Percentiles rank a stretch among this genome's conserved stretches.
phyloP scores from a whole-genome alignment of 2,797 vertebrate genomes.

The Clamator glandarius region DNA sequence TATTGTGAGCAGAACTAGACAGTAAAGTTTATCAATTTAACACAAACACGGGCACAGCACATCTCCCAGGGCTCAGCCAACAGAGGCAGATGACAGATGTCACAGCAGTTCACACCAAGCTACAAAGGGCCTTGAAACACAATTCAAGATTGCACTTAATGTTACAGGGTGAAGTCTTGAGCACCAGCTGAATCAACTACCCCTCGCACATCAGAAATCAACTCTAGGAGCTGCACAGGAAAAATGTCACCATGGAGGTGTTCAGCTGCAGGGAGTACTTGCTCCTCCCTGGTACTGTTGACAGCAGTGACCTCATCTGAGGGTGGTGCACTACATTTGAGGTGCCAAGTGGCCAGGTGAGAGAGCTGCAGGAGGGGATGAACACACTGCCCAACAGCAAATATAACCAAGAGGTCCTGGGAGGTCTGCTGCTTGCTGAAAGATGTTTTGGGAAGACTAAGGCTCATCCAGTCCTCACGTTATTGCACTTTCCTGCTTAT shows the following conservation, averaged over 20 bases:
- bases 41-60: neutral
- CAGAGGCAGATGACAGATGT: neutral
- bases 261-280: neutral
- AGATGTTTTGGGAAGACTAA: neutral
- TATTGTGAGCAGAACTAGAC: neutral
- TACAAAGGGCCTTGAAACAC: neutral
- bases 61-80: neutral
- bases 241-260: neutral
- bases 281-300: neutral
- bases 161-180: neutral
- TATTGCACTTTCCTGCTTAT: neutral
- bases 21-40: neutral
- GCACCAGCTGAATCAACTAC: neutral
- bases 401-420: neutral
- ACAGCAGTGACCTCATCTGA: accelerated
- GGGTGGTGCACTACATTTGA: neutral
- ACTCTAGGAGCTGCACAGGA: neutral
- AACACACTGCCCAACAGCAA: neutral
- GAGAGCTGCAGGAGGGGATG: neutral
- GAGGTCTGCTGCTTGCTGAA: neutral
- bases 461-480: neutral
- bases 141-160: accelerated
- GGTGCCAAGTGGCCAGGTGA: neutral
- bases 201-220: neutral
- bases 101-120: neutral